phyloP scores from a whole-genome alignment of 2,113 vertebrate species.

The Girardinichthys multiradiatus region DNA sequence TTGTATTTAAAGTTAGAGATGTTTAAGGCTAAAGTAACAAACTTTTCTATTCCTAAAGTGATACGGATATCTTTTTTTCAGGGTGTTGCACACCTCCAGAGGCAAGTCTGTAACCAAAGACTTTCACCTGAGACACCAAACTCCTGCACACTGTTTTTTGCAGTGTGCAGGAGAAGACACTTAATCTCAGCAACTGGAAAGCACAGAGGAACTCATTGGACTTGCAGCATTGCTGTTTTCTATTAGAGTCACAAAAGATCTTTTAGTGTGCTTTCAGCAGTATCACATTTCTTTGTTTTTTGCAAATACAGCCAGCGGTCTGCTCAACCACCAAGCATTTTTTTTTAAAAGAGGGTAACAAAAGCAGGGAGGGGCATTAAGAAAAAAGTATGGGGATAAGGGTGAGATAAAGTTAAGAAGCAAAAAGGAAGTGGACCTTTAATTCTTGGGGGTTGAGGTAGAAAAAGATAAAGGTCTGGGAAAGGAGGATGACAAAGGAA shows the following conservation, averaged over 20 bases:
- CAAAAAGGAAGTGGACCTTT: slow-evolving; percentile 36
- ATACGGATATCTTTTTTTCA: neutral
- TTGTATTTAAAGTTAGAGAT: neutral
- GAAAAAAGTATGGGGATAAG: slow-evolving; percentile 1
- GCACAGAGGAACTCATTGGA: slow-evolving; percentile 46
- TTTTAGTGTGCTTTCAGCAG: slow-evolving; percentile 39
- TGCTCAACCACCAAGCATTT: slow-evolving; percentile 45
- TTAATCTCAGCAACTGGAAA: slow-evolving; percentile 44
- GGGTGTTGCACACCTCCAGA: slow-evolving; percentile 9
- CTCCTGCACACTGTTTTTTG: slow-evolving; percentile 5
- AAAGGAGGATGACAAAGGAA: slow-evolving; percentile 52
- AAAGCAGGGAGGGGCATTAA: slow-evolving; percentile 8
- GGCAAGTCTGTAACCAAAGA: slow-evolving; percentile 7
- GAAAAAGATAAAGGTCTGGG: slow-evolving; percentile 41
- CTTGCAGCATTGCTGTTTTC: slow-evolving; percentile 70
- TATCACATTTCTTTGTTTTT: slow-evolving; percentile 47
- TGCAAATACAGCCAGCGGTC: slow-evolving; percentile 52
- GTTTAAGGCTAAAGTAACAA: neutral
- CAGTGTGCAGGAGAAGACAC: slow-evolving; percentile 27
- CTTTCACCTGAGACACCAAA: slow-evolving; percentile 9
- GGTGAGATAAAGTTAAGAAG: slow-evolving; percentile 31
- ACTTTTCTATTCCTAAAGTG: neutral
- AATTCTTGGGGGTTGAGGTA: slow-evolving; percentile 8
- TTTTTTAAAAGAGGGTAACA: slow-evolving; percentile 28
- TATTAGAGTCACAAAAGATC: slow-evolving; percentile 67